Base-by-base conservation (phyloP, 2,113 vertebrate species). In the Odobenus rosmarus region DNA sequence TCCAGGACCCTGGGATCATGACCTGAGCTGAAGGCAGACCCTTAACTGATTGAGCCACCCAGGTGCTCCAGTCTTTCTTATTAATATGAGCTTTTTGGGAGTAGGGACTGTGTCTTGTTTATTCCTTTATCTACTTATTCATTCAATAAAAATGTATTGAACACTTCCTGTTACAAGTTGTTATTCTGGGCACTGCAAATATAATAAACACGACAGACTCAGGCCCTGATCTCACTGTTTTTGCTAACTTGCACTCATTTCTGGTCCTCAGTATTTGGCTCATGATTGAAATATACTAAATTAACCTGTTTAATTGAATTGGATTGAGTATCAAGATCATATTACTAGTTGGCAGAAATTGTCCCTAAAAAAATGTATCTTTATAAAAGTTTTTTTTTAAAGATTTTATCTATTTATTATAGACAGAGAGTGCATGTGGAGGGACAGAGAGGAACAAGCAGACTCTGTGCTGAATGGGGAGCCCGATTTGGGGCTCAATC, bases 121-220 rank as follows among this genome's bases (percentile, higher is more conserved):
- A 85, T 59, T 85, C 16, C 74, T 82, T 74, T 71, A 84, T 61
- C 51, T 64, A 55, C 42, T 85, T 83, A 84, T 79, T 95, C 53
- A 64, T 42, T 94, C 39, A 85, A 18, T 80, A 81, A 81, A 97
- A 82, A 69, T 61, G 33, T 90, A 83, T 55, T 49, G 67, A 94
- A 62, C 31, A n/a, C 55, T 90, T 80, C 18, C 76, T 96, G 36
- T 93, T 72, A 57, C 11, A 88, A 83, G 42, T 57, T 33, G 14
- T 23, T 88, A 12, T 74, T 74, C 42, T 53, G 39, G 57, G 55
- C 42, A 55, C 55, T 55, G 53, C 39, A 95, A 80, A 59, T 46
- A 39, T 28, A 92, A 62, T 39, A 88, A 95, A 51, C 23, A 31
- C 24, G 26, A 82, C 5, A 81, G 62, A n/a, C 24, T 49, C 14